Conservation (phyloP, 1,140 invertebrate species). For the Heterodera carotae region DNA sequence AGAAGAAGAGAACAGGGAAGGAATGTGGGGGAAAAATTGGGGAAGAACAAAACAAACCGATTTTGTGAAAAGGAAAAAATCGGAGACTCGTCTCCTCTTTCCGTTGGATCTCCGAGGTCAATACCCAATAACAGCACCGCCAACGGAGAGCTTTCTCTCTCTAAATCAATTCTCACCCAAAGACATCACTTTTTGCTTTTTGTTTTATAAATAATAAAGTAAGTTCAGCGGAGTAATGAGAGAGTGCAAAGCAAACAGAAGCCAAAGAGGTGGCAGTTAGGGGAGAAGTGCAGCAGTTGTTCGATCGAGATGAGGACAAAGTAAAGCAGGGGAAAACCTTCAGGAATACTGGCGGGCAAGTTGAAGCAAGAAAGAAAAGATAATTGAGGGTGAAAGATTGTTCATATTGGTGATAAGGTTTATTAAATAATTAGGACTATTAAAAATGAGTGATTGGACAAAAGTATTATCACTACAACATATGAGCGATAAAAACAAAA, state of each 20-base stretch:
- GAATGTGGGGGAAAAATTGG: neutral
- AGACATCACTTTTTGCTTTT: neutral
- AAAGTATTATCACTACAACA: no score
- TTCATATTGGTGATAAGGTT: no score
- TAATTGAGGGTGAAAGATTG: no score
- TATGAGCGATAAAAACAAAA: no score
- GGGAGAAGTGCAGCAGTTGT: neutral
- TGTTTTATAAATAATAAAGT: neutral
- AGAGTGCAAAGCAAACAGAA: neutral
- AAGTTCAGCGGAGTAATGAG: neutral
- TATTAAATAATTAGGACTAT: no score
- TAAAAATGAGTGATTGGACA: no score
- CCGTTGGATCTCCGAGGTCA: neutral
- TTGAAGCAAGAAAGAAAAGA: no score
- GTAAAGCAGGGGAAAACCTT: neutral
- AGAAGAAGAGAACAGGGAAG: neutral
- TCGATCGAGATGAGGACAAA: neutral
- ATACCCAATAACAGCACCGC: no score
- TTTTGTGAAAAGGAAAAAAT: neutral
- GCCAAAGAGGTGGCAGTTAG: neutral
- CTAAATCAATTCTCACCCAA: neutral
- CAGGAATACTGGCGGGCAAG: neutral
- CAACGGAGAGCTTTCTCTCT: no score
- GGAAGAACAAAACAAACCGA: neutral
- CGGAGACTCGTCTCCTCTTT: neutral